Percentiles rank a stretch among this genome's conserved stretches.
phyloP scores from a whole-genome alignment of 2,113 vertebrate genomes.

The Camelus dromedarius region DNA sequence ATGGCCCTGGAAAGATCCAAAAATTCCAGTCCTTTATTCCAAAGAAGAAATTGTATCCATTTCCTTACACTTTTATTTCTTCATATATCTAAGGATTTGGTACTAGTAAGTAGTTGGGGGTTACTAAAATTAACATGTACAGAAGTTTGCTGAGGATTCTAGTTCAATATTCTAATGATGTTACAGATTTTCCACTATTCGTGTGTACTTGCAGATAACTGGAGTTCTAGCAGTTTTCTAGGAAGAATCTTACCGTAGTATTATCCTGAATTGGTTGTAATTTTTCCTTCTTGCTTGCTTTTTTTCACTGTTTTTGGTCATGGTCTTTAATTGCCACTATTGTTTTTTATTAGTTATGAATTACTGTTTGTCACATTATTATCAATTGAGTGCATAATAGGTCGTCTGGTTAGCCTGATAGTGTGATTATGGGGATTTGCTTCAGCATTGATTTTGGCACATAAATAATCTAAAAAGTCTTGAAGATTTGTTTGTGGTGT shows the following conservation, averaged over 20 bases:
- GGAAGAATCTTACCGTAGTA: not conserved
- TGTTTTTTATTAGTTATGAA: not conserved
- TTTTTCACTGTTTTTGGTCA: not conserved
- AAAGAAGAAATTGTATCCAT: not conserved
- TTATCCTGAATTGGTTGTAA: not conserved
- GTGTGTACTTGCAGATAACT: not conserved
- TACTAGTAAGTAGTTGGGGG: not conserved
- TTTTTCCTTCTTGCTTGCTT: not conserved
- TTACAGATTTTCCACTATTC: not conserved
- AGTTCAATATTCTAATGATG: not conserved
- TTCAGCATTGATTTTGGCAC: not conserved
- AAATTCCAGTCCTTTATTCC: not conserved
- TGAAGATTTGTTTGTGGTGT: not conserved
- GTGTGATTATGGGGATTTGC: not conserved
- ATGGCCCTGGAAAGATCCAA: not conserved
- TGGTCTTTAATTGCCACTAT: not conserved
- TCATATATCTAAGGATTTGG: not conserved
- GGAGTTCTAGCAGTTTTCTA: not conserved
- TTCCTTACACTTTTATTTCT: conserved; percentile 27
- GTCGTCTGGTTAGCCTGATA: not conserved
- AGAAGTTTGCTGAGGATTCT: not conserved
- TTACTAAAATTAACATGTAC: not conserved
- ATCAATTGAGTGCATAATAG: not conserved
- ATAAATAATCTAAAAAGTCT: not conserved
- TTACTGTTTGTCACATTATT: not conserved